These are phyloP conservation scores for Stegostoma tigrinum DNA, from an alignment of 2,113 vertebrate genomes.

Conservation along the genomic window DNA sequence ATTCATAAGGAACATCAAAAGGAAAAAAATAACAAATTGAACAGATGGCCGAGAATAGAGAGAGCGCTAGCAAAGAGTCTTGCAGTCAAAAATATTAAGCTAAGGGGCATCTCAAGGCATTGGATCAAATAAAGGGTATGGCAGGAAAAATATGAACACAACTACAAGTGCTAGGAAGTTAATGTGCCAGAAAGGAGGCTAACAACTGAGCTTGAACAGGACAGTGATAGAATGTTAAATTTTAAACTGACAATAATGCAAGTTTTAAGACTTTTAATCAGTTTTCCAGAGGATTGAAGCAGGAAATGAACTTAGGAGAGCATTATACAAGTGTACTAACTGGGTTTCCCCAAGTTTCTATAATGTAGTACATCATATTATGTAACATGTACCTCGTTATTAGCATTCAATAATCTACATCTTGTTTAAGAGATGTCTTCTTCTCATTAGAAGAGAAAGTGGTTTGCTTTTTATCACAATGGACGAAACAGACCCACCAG, in stretches of 20 bases:
- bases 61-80: neutral
- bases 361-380: too few species aligned
- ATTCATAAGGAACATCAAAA: neutral
- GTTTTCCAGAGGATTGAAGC: neutral
- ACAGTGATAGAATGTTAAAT: neutral
- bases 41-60: neutral
- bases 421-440: too few species aligned
- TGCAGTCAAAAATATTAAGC: too few species aligned
- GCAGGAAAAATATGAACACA: neutral
- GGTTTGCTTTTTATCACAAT: too few species aligned
- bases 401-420: too few species aligned
- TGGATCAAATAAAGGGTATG: neutral
- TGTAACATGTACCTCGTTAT: too few species aligned
- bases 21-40: neutral
- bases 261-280: neutral
- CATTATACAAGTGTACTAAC: neutral
- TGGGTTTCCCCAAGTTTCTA: too few species aligned
- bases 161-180: neutral
- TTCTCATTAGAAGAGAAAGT: too few species aligned
- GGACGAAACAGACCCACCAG: too few species aligned
- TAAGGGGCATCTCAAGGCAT: neutral
- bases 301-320: neutral
- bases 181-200: neutral
- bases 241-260: neutral
- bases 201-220: neutral